Conservation (phyloP, 2,888 invertebrate genomes). For the Notodonta ziczac region DNA sequence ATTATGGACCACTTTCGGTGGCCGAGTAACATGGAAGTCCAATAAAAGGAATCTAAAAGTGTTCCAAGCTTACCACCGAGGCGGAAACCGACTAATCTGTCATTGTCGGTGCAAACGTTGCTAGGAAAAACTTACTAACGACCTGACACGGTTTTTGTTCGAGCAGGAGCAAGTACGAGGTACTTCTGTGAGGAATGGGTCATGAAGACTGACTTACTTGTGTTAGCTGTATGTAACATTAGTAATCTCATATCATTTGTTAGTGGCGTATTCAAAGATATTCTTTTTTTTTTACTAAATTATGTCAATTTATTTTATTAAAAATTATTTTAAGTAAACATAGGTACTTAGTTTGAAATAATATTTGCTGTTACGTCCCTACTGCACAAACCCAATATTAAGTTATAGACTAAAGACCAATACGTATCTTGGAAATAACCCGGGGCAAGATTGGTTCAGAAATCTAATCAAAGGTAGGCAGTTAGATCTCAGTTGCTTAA, state of each 20-base stretch:
- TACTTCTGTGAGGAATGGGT: constrained; percentile 14
- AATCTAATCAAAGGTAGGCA: neutral
- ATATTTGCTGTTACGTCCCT: neutral
- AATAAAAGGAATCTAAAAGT: constrained; percentile 37
- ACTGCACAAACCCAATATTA: neutral
- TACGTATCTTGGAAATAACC: constrained; percentile 34
- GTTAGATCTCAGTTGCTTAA: constrained; percentile 1
- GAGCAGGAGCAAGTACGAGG: constrained; percentile 28
- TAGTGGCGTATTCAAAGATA: too few relatives aligned
- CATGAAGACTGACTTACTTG: constrained; percentile 29
- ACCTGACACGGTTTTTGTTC: constrained; percentile 51
- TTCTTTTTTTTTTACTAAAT: too few relatives aligned
- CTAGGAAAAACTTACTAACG: constrained; percentile 60
- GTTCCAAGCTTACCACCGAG: constrained; percentile 17
- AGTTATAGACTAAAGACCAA: constrained; percentile 3
- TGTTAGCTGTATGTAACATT: constrained; percentile 3
- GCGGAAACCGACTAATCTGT: constrained; percentile 50
- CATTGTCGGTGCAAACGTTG: constrained; percentile 56
- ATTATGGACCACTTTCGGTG: constrained; percentile 13
- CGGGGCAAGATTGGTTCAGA: constrained; percentile 15
- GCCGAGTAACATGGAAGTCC: constrained; percentile 23
- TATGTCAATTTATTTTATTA: too few relatives aligned
- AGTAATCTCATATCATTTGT: too few relatives aligned
- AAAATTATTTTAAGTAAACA: too few relatives aligned
- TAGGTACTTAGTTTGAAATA: too few relatives aligned